phyloP scores from a whole-genome alignment of 2,797 vertebrate species.

The Pangasius krempfi region DNA sequence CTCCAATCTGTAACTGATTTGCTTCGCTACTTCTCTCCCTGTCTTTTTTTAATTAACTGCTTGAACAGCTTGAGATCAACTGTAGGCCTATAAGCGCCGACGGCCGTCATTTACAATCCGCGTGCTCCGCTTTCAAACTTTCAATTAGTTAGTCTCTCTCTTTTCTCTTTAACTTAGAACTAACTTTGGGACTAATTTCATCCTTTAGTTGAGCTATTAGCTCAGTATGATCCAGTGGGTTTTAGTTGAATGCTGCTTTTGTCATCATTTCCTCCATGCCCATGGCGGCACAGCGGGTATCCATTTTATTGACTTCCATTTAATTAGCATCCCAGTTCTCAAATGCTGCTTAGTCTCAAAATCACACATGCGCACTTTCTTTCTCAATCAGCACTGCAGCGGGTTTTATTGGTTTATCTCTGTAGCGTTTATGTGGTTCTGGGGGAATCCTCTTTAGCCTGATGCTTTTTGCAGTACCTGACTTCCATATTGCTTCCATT shows the following conservation, averaged over 20 bases:
- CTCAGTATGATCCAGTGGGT: slow-evolving; percentile 45
- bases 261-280: slow-evolving; percentile 49
- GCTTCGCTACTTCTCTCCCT: slow-evolving; percentile 62
- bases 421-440: slow-evolving; percentile 12
- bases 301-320: slow-evolving; percentile 68
- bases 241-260: slow-evolving; percentile 48
- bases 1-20: slow-evolving; percentile 77
- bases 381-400: slow-evolving; percentile 46
- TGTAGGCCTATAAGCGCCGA: slow-evolving; percentile 70
- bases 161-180: slow-evolving; percentile 45
- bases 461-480: slow-evolving; percentile 10
- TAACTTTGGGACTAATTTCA: slow-evolving; percentile 54
- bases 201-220: slow-evolving; percentile 52
- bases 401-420: slow-evolving; percentile 41
- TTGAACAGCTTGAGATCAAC: slow-evolving; percentile 78
- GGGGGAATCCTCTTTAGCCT: slow-evolving; percentile 16
- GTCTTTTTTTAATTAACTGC: slow-evolving; percentile 74
- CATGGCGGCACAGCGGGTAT: slow-evolving; percentile 53
- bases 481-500: slow-evolving; percentile 24
- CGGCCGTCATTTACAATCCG: slow-evolving; percentile 76
- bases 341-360: slow-evolving; percentile 57
- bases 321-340: slow-evolving; percentile 69
- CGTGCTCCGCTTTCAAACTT: slow-evolving; percentile 73
- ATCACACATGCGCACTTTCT: slow-evolving; percentile 30
- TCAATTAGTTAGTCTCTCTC: slow-evolving; percentile 73